Evolutionary conservation across 2,888 invertebrate species (phyloP), one percentile per base, ranked within the genome.

Genomic region (Eledona agricola): DNA sequence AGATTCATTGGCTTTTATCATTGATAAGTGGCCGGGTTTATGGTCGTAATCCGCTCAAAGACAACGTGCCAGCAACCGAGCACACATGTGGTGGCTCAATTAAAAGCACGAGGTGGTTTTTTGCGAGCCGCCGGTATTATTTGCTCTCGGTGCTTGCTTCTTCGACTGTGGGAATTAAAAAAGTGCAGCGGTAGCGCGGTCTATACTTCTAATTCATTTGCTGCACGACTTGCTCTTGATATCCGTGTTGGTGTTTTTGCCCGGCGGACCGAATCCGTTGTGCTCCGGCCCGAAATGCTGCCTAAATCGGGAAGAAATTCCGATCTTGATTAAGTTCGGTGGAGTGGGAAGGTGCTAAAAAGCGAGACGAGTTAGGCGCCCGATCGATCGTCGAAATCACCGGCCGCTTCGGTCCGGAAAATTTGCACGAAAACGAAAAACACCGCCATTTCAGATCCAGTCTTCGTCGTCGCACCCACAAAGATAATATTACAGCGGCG

Each of bases 1-100:
- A 59, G 37, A 54, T 55, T 52, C 52, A 38, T 46, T 52, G 46
- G 32, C 38, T 46, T 52, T 52, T 52, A 51, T 51, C 51, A 51
- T 43, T 42, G 51, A 51, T 50, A 47, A 38, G 35, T 29, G 35
- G 29, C 29, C 28, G 38, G 49, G 23, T 38, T 50, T 50, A 50
- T 31, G 31, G 17, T 29, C 28, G 51, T 51, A 51, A 51, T 50
- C 49, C 37, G 29, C 23, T 40, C 22, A 46, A 35, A 46, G 46
- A 46, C 46, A 34, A 46, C 31, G 43, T 26, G 38, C 26, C 43
- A 29, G 13, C 38, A 28, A n/a, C n/a, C n/a, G n/a, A n/a, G 7
- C 32, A 31, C 42, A 42, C 45, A 22, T 29, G 11, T 45, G 25
- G 45, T 45, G 43, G 43, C 43, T 43, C 31, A 45, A 42, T 42